A percentile compares a stretch with the other conserved stretches of the same genome.
phyloP scores from a whole-genome alignment of 2,797 vertebrate species.

The Mus minutoides region DNA sequence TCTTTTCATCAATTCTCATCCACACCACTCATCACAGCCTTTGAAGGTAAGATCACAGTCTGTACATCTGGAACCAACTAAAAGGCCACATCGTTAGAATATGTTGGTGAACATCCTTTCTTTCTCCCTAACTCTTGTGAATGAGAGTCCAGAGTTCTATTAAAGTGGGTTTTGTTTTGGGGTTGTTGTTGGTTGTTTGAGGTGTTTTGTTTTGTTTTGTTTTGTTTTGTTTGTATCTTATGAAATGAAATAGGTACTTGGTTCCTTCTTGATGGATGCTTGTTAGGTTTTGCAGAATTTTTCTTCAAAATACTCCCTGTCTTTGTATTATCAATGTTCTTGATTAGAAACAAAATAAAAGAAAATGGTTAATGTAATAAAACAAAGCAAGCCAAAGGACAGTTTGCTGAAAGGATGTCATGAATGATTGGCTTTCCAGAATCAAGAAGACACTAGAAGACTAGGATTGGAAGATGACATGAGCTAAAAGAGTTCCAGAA shows the following conservation, averaged over 20 bases:
- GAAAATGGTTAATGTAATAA: background rate
- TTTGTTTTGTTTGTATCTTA: conserved; percentile 15
- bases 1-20: background rate
- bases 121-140: conserved; percentile 21
- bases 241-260: conserved; percentile 36
- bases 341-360: conserved; percentile 35
- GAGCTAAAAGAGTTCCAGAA: background rate
- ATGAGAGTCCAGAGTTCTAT: background rate
- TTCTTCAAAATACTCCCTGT: background rate
- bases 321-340: conserved; percentile 44
- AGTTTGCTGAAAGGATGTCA: background rate
- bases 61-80: conserved; percentile 10
- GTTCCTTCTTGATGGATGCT: conserved; percentile 29
- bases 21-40: background rate
- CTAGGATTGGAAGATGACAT: background rate
- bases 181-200: background rate
- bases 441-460: conserved; percentile 5
- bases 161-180: background rate
- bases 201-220: background rate
- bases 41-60: conserved; percentile 41
- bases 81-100: background rate
- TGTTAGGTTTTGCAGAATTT: conserved; percentile 55
- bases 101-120: conserved; percentile 5
- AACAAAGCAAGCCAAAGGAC: background rate
- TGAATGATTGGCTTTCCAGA: background rate